phyloP scores from a whole-genome alignment of 2,888 invertebrate species.

The Strigamia maritima region DNA sequence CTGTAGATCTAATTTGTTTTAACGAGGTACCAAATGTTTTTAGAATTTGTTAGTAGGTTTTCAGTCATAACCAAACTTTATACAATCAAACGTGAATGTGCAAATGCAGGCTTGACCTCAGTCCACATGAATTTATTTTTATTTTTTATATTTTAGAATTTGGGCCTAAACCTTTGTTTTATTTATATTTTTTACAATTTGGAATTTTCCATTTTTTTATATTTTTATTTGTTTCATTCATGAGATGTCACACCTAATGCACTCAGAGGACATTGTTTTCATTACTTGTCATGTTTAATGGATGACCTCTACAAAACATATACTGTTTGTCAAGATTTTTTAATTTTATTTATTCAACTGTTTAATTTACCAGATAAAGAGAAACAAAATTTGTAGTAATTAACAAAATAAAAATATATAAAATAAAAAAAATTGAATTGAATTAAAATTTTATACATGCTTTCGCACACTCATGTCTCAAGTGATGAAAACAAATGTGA shows the following conservation, averaged over 20 bases:
- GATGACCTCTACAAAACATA: not conserved
- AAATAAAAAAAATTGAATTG: not conserved
- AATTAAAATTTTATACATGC: not conserved
- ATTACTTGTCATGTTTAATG: slow-evolving; percentile 9
- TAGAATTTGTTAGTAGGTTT: too few relatives aligned
- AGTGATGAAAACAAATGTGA: slow-evolving; percentile 13
- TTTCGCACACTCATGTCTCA: not conserved
- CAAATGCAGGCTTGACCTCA: too few relatives aligned
- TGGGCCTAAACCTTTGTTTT: too few relatives aligned
- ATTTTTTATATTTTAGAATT: too few relatives aligned
- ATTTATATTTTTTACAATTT: too few relatives aligned
- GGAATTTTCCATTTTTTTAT: too few relatives aligned
- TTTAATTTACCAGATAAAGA: not conserved
- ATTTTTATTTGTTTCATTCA: not conserved
- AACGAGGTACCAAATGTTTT: too few relatives aligned
- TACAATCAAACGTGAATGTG: too few relatives aligned
- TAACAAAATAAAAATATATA: not conserved
- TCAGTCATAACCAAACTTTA: too few relatives aligned
- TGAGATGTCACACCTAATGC: slow-evolving; percentile 11
- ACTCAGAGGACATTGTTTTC: not conserved
- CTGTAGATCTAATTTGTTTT: too few relatives aligned
- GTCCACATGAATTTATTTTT: too few relatives aligned
- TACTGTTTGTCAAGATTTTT: not conserved
- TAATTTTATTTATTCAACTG: too few relatives aligned
- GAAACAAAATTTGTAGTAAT: not conserved